Evolutionary conservation across 2,797 vertebrate genomes (phyloP), one percentile per base, ranked within the genome.

Genomic region (Sebastes nivosus): DNA sequence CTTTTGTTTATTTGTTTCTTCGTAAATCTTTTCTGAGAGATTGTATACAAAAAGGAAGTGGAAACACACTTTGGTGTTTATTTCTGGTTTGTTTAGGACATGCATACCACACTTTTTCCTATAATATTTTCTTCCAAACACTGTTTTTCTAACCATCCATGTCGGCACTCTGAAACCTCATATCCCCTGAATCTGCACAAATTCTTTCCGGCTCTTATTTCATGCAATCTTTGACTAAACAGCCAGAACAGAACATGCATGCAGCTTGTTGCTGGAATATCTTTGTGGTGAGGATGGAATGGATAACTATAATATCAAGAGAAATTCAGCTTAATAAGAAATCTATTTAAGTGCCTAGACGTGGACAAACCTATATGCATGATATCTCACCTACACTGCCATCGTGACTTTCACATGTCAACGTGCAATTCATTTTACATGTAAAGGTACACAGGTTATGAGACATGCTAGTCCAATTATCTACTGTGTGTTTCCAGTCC

Each of bases 11-110:
- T 74, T 88, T 79, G 66, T 81, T 77, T 69, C 11, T 12, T 60
- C 24, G 18, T 66, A 59, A 27, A 77, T 78, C 27, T 75, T 66
- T 58, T 71, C 42, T 82, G 66, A 79, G 30, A 80, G 30, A 42
- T 30, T 87, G 63, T 92, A 74, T 75, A 88, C 83, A 79, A 72
- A 64, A 54, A 80, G 25, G 46, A 88, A 72, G 79, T 81, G 67
- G 79, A 90, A 91, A 84, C 81, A 86, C 60, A 65, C 79, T 72
- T n/a, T 12, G 25, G 4, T 84, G 63, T 86, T 90, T 81, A 81
- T 81, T 67, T 75, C 71, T 55, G 54, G 72, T 89, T 88, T 90
- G 81, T 86, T 84, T 88, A 29, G 57, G 55, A 85, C 61, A 83
- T 65, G 84, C 70, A 89, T 83, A 67, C 75, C 77, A 46, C 72